Conservation (phyloP, 2,113 vertebrate genomes). For the Rhinolophus sinicus region DNA sequence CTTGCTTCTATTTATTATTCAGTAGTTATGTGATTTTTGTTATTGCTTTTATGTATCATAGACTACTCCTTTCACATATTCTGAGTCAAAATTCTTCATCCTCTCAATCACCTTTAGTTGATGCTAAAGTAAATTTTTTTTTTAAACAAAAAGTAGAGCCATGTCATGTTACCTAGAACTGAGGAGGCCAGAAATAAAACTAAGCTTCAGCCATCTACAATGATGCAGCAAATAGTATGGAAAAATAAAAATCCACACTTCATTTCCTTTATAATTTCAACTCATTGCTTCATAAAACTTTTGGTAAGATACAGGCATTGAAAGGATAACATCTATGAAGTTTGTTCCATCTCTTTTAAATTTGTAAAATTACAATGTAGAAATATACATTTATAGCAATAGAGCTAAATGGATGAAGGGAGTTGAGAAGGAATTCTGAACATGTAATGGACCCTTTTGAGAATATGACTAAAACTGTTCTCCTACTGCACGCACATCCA, state of each 20-base stretch:
- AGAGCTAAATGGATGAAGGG: background rate
- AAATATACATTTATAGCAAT: background rate
- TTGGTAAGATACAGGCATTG: background rate
- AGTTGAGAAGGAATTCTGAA: background rate
- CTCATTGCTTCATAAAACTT: background rate
- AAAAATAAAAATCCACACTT: background rate
- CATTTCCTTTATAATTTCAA: background rate
- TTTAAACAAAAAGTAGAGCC: background rate
- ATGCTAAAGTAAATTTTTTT: background rate
- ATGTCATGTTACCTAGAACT: background rate
- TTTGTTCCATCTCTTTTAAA: background rate
- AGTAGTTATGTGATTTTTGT: background rate
- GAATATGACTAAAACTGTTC: background rate
- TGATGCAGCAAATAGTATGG: background rate
- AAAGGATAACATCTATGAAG: background rate
- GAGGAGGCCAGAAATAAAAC: constrained; percentile 12
- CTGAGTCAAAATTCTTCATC: background rate
- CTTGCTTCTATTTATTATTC: background rate
- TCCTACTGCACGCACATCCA: background rate
- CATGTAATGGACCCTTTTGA: background rate
- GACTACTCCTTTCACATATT: background rate
- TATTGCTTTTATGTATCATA: background rate
- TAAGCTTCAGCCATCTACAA: background rate
- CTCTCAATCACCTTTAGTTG: background rate
- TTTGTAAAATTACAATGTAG: background rate